Base-by-base conservation (phyloP, 1,140 invertebrate genomes). In the Doryteuthis pealeii region DNA sequence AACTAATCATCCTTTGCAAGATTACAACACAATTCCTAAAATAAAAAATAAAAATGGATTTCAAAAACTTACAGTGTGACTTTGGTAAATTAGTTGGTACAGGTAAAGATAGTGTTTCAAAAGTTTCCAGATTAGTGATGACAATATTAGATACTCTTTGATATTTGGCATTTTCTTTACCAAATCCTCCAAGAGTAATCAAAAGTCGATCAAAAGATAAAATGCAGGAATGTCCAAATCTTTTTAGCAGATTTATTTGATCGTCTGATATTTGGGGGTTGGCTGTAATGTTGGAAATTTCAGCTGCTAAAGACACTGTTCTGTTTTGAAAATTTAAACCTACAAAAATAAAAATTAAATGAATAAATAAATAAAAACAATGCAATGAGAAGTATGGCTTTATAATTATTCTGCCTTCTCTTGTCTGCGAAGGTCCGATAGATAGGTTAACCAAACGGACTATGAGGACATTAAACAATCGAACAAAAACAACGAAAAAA, bases 171-270 rank as follows among this genome's bases (percentile, higher is more conserved):
- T 79, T 76, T 69, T 83, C 72, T 31, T 80, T 78, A 14, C 88
- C 88, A 83, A 89, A 89, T 26, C 88, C 88, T 66, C 87, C 88
- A 32, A 81, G 35, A 54, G 78, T 81, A 31, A 85, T 26, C 8
- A 81, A 67, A 72, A 74, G 73, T 30, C 68, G 70, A 1, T 76
- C 73, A 31, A 40, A 68, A 18, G 85, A 49, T 8, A 66, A 26
- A 67, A 71, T 67, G 43, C 80, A 79, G 58, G 79, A 74, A 74
- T 87, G 86, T 32, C 86, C 84, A 80, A 87, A 84, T 49, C 83
- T 76, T 54, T 78, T 77, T 18, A 82, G 15, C 26, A 72, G 15
- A 4, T 45, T 28, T 62, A 6, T n/a, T 62, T 22, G 26, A 62
- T 12, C 18, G 5, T n/a, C 18, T 6, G 26, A 15, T 22, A n/a